phyloP scores from a whole-genome alignment of 1,140 invertebrate species.

The Bombyx mandarina region DNA sequence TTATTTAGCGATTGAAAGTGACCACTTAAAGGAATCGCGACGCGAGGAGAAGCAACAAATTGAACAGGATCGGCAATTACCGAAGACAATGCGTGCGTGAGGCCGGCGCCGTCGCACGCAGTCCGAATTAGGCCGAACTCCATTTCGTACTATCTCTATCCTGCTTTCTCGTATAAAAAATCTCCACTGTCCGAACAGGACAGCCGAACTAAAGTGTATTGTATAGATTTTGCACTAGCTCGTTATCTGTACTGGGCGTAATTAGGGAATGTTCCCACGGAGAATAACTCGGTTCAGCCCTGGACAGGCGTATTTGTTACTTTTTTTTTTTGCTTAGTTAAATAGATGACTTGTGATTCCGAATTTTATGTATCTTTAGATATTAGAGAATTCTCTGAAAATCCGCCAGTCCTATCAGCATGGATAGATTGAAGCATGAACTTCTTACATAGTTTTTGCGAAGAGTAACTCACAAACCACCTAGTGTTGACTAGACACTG shows the following conservation, averaged over 20 bases:
- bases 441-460: too few species aligned
- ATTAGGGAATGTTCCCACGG: conserved; percentile 61
- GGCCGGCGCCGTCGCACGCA: conserved; percentile 52
- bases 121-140: conserved; percentile 46
- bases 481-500: too few species aligned
- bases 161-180: too few species aligned
- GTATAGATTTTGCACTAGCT: conserved; percentile 11
- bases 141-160: too few species aligned
- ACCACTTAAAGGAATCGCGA: conserved; percentile 65
- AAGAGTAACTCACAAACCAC: too few species aligned
- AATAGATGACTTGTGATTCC: background rate
- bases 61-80: conserved; percentile 68
- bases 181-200: conserved; percentile 37
- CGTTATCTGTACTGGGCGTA: conserved; percentile 52
- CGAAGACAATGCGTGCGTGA: conserved; percentile 69
- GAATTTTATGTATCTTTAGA: too few species aligned
- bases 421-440: too few species aligned
- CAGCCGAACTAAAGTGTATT: conserved; percentile 6
- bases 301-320: conserved; percentile 1
- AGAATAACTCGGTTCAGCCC: conserved; percentile 11
- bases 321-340: background rate
- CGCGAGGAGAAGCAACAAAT: conserved; percentile 62
- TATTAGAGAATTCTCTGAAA: too few species aligned
- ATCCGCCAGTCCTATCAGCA: too few species aligned
- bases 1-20: conserved; percentile 65